Conservation (phyloP, 1,140 invertebrate species). For the Vollenhovia emeryi region DNA sequence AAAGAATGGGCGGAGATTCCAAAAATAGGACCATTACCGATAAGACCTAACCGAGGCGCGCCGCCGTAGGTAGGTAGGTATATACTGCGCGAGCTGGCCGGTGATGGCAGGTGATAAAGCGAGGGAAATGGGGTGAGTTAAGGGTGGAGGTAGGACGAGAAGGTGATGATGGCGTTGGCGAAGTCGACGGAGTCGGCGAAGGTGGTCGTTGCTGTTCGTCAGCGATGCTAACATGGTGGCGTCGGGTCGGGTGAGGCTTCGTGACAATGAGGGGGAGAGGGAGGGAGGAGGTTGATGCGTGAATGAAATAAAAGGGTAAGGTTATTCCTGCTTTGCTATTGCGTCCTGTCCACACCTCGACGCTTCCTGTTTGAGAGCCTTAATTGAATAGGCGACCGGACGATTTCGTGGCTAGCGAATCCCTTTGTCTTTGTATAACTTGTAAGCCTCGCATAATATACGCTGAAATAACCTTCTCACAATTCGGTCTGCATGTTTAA, state of each 20-base stretch:
- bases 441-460: too few species aligned
- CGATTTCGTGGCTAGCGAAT: neutral
- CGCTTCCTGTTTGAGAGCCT: conserved; percentile 63
- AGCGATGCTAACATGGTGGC: neutral
- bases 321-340: conserved; percentile 66
- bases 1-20: conserved; percentile 85
- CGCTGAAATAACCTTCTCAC: neutral
- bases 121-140: conserved; percentile 78
- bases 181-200: conserved; percentile 57
- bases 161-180: conserved; percentile 66
- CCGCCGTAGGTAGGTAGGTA: conserved; percentile 69
- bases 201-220: conserved; percentile 51
- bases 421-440: neutral
- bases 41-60: conserved; percentile 80
- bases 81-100: conserved; percentile 74
- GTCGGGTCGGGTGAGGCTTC: conserved; percentile 20
- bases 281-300: neutral
- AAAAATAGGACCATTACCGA: conserved; percentile 85
- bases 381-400: conserved; percentile 61
- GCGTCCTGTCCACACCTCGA: conserved; percentile 54
- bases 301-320: conserved; percentile 73
- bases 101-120: conserved; percentile 82
- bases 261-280: neutral
- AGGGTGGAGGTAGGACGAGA: conserved; percentile 68
- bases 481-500: neutral